These are phyloP conservation scores for Austrolebias charrua DNA, from an alignment of 2,797 vertebrate genomes.

Conservation along the genomic window DNA sequence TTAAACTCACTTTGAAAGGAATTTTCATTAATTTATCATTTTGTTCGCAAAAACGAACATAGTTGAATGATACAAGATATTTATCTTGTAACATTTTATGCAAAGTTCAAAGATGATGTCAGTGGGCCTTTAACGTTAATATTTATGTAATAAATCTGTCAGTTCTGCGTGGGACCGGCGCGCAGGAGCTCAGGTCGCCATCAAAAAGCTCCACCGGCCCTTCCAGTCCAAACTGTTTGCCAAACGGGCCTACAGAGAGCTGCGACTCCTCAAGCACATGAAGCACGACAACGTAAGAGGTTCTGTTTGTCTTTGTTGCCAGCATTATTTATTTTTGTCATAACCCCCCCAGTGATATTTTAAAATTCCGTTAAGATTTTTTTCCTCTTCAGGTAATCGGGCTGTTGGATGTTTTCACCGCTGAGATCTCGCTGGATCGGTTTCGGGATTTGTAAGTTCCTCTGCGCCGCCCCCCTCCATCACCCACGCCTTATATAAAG, in stretches of 20 bases:
- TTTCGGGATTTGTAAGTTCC: constrained; percentile 90
- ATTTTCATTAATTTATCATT: too few species aligned
- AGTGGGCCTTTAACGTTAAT: too few species aligned
- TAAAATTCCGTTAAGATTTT: background rate
- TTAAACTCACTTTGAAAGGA: too few species aligned
- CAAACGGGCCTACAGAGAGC: constrained; percentile 90
- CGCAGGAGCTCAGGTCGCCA: constrained; percentile 83
- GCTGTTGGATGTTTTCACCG: constrained; percentile 92
- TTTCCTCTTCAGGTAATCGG: constrained; percentile 86
- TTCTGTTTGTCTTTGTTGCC: too few species aligned
- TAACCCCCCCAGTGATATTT: background rate
- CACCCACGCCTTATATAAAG: too few species aligned
- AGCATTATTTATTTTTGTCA: background rate
- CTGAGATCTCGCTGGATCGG: constrained; percentile 85
- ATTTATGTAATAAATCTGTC: background rate
- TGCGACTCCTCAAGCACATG: constrained; percentile 94
- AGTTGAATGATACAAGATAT: too few species aligned
- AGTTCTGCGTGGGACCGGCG: constrained; percentile 89
- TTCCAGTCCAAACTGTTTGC: constrained; percentile 94
- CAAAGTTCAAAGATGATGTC: too few species aligned
- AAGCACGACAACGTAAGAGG: constrained; percentile 90
- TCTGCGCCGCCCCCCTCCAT: too few species aligned
- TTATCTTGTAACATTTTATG: too few species aligned
- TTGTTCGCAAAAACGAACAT: too few species aligned
- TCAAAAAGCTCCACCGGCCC: constrained; percentile 94